Conservation (phyloP, 2,113 vertebrate genomes). For the Brachypodius melanocephalos region DNA sequence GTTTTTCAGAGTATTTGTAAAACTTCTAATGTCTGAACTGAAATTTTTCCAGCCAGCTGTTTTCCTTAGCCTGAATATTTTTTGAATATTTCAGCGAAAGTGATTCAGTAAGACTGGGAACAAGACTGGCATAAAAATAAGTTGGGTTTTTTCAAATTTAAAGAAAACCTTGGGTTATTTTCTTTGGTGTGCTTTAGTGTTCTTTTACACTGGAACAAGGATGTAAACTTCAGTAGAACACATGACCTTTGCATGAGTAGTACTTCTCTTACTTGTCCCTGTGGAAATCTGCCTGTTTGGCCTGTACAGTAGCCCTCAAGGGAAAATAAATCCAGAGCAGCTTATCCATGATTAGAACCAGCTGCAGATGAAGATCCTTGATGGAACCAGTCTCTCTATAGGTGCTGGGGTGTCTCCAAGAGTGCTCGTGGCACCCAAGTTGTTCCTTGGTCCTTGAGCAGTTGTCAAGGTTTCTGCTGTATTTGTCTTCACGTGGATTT, state of each 20-base stretch:
- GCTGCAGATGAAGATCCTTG: neutral
- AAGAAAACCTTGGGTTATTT: neutral
- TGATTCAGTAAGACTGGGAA: neutral
- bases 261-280: neutral
- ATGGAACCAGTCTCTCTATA: neutral
- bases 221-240: neutral
- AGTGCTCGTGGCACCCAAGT: neutral
- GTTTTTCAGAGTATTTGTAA: neutral
- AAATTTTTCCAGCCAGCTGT: neutral
- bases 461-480: neutral
- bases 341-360: accelerated
- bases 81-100: neutral
- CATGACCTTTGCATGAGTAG: neutral
- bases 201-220: neutral
- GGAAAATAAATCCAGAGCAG: neutral
- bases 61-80: neutral
- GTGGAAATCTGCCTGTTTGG: neutral
- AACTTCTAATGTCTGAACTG: neutral
- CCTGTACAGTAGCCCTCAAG: neutral
- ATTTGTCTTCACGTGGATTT: accelerated
- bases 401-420: neutral
- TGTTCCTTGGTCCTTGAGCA: neutral
- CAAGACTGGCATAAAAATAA: neutral
- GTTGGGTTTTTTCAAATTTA: neutral
- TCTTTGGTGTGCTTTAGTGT: neutral